phyloP scores from a whole-genome alignment of 2,113 vertebrate genomes.

The Syrmaticus mikado region DNA sequence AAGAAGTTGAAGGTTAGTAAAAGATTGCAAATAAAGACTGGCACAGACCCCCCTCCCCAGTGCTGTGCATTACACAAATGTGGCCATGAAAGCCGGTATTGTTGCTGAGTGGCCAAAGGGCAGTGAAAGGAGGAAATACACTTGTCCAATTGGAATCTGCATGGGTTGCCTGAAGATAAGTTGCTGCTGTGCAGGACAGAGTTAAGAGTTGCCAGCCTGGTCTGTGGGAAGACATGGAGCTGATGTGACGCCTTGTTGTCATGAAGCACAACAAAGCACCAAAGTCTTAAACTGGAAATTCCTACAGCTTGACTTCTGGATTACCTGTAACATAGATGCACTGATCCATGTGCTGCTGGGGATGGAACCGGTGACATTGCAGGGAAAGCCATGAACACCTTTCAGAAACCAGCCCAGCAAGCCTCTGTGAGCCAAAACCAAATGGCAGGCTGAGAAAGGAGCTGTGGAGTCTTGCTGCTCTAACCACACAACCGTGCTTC shows the following conservation, averaged over 20 bases:
- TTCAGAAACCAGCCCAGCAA: background rate
- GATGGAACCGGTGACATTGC: background rate
- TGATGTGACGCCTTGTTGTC: too few species aligned
- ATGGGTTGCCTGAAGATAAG: background rate
- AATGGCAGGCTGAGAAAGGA: background rate
- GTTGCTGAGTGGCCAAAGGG: background rate
- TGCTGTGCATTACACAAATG: accelerated
- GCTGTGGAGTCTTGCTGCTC: background rate
- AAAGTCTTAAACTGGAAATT: background rate
- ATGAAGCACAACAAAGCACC: background rate
- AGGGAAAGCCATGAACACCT: background rate
- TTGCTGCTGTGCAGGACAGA: background rate
- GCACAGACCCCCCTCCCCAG: background rate
- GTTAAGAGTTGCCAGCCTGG: background rate
- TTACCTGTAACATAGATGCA: background rate
- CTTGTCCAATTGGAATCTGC: too few species aligned
- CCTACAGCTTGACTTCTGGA: background rate
- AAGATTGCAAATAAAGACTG: background rate
- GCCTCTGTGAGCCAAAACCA: background rate
- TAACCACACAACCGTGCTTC: background rate
- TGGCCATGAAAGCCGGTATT: background rate
- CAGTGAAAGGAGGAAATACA: background rate
- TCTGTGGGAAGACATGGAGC: background rate
- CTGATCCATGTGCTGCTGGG: background rate
- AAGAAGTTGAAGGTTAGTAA: background rate